Evolutionary conservation across 2,113 vertebrate species (phyloP).

Genomic region (Thunnus thynnus): DNA sequence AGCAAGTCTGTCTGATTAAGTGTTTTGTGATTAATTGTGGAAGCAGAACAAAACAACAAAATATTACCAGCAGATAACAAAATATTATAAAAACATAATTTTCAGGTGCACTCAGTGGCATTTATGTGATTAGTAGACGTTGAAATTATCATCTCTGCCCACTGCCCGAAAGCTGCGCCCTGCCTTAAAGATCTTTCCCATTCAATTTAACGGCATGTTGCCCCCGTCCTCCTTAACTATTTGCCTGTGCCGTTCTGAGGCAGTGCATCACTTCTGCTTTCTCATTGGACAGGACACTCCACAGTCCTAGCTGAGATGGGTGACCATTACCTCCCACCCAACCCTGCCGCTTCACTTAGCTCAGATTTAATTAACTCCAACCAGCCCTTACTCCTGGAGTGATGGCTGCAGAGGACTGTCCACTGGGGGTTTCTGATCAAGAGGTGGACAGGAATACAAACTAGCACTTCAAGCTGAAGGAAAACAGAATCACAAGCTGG

Average conservation of each 20-base stretch:
- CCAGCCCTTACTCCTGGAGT: slow-evolving; percentile 55
- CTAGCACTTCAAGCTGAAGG: slow-evolving; percentile 35
- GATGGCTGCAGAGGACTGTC: slow-evolving; percentile 48
- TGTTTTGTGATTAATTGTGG: slow-evolving; percentile 40
- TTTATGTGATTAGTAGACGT: slow-evolving; percentile 77
- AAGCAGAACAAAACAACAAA: slow-evolving; percentile 52
- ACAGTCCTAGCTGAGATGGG: slow-evolving; percentile 55
- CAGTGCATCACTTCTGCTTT: slow-evolving; percentile 59
- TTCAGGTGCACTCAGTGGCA: slow-evolving; percentile 69
- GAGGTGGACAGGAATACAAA: slow-evolving; percentile 56
- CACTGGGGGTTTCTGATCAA: slow-evolving; percentile 55
- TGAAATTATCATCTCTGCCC: slow-evolving; percentile 69
- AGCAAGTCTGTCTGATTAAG: slow-evolving; percentile 19
- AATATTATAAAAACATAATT: slow-evolving; percentile 54
- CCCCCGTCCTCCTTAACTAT: slow-evolving; percentile 70
- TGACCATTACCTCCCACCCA: slow-evolving; percentile 60
- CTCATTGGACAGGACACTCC: slow-evolving; percentile 53
- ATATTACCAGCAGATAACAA: slow-evolving; percentile 47
- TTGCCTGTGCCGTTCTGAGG: slow-evolving; percentile 65
- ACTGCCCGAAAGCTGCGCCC: slow-evolving; percentile 38
- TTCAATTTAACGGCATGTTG: slow-evolving; percentile 82
- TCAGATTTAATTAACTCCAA: slow-evolving; percentile 79
- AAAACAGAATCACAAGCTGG: slow-evolving; percentile 40
- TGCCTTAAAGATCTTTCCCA: slow-evolving; percentile 66
- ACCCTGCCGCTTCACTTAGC: slow-evolving; percentile 70